Conservation (phyloP, 2,113 vertebrate species). For the Asarcornis scutulata region DNA sequence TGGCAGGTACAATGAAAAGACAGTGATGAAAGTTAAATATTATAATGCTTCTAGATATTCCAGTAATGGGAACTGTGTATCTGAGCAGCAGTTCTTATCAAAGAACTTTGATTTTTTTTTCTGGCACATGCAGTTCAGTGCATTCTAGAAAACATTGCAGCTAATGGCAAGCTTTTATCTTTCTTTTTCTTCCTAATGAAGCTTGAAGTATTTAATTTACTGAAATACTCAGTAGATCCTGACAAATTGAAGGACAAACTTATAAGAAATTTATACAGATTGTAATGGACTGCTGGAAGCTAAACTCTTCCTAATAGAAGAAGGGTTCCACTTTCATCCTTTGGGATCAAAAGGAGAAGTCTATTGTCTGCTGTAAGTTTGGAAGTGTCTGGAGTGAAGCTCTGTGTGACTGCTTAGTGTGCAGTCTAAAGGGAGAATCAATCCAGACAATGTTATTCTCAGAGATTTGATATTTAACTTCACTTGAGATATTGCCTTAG, state of each 20-base stretch:
- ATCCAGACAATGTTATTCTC: slow-evolving; percentile 1
- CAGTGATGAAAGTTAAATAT: not conserved
- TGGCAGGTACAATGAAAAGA: not conserved
- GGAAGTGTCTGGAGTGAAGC: not conserved
- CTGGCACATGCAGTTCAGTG: not conserved
- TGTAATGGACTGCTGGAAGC: slow-evolving; percentile 15
- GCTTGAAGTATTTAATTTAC: not conserved
- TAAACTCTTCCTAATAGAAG: not conserved
- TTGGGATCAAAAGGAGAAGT: not conserved
- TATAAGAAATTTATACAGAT: not conserved
- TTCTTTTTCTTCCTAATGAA: not conserved
- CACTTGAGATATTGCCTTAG: slow-evolving; percentile 5
- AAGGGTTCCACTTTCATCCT: not conserved
- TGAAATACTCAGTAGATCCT: slow-evolving; percentile 10
- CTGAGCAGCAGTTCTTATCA: not conserved
- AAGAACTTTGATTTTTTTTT: not conserved
- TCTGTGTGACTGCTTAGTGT: not conserved
- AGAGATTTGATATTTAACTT: slow-evolving; percentile 43
- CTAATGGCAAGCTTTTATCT: not conserved
- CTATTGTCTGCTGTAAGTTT: not conserved
- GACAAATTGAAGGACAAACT: not conserved
- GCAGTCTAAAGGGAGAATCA: not conserved
- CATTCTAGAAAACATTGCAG: not conserved
- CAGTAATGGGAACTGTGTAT: not conserved
- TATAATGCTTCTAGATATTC: not conserved